phyloP scores from a whole-genome alignment of 2,888 invertebrate genomes.

The Platycheirus rosarum region DNA sequence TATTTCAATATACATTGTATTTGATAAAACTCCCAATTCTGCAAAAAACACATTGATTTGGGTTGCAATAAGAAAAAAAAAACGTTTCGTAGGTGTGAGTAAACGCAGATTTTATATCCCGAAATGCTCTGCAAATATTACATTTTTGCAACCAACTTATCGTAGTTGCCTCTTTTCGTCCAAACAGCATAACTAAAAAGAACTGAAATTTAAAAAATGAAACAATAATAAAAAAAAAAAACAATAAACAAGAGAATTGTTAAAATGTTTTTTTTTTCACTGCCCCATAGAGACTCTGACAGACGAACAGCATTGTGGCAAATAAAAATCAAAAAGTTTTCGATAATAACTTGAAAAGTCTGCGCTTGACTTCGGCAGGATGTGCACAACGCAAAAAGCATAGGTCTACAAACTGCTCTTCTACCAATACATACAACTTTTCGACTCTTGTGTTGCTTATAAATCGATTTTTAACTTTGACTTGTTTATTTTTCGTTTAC shows the following conservation, averaged over 20 bases:
- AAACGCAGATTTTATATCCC: slow-evolving; percentile 20
- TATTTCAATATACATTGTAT: too few relatives aligned
- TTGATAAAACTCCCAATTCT: too few relatives aligned
- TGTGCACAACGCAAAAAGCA: slow-evolving; percentile 10
- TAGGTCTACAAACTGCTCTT: background rate
- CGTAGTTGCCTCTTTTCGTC: background rate
- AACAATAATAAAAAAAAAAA: background rate
- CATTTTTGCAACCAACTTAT: slow-evolving; percentile 2
- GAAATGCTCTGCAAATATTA: slow-evolving; percentile 8
- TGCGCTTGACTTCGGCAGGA: slow-evolving; percentile 45
- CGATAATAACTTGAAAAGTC: slow-evolving; percentile 53
- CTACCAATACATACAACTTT: too few relatives aligned
- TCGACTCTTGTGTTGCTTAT: background rate
- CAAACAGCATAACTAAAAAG: background rate
- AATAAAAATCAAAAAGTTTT: slow-evolving; percentile 48
- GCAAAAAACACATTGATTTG: too few relatives aligned
- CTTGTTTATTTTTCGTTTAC: background rate
- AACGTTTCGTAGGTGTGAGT: background rate
- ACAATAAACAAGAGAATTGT: background rate
- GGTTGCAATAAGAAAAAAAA: too few relatives aligned
- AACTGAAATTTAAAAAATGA: background rate
- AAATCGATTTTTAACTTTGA: slow-evolving; percentile 12
- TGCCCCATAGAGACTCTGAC: slow-evolving; percentile 9
- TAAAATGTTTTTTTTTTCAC: background rate
- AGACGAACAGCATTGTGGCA: slow-evolving; percentile 26